Evolutionary conservation across 2,888 invertebrate species (phyloP).

Genomic region (Netelia fuscicornis): DNA sequence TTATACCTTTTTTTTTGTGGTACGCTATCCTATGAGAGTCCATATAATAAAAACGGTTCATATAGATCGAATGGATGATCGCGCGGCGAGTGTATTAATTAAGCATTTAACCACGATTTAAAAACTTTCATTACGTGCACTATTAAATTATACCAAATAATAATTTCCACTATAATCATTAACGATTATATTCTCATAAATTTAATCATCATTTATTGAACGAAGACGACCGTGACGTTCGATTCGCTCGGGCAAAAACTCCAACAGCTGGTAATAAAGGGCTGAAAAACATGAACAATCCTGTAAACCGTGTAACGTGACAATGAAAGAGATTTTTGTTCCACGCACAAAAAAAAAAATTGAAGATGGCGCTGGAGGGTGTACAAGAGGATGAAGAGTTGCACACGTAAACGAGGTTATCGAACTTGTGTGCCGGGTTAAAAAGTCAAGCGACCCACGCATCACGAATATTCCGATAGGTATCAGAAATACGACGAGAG

Average conservation of each 20-base stretch:
- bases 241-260: constrained; percentile 42
- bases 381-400: constrained; percentile 31
- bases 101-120: too few species aligned
- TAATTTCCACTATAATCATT: too few species aligned
- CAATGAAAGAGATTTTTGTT: constrained; percentile 26
- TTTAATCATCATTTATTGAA: background rate
- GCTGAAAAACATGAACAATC: background rate
- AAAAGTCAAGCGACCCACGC: constrained; percentile 70
- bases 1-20: background rate
- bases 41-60: too few species aligned
- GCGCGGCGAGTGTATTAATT: too few species aligned
- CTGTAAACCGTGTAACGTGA: background rate
- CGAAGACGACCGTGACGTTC: background rate
- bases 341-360: constrained; percentile 27
- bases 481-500: constrained; percentile 72
- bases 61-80: too few species aligned
- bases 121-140: too few species aligned
- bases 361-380: constrained; percentile 25
- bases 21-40: too few species aligned
- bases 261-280: constrained; percentile 22
- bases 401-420: constrained; percentile 57
- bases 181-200: background rate
- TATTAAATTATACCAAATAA: too few species aligned
- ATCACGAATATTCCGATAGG: constrained; percentile 71
- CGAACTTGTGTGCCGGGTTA: constrained; percentile 66